Base-by-base conservation (phyloP, 2,113 vertebrate genomes). In the Irena cyanogastra region DNA sequence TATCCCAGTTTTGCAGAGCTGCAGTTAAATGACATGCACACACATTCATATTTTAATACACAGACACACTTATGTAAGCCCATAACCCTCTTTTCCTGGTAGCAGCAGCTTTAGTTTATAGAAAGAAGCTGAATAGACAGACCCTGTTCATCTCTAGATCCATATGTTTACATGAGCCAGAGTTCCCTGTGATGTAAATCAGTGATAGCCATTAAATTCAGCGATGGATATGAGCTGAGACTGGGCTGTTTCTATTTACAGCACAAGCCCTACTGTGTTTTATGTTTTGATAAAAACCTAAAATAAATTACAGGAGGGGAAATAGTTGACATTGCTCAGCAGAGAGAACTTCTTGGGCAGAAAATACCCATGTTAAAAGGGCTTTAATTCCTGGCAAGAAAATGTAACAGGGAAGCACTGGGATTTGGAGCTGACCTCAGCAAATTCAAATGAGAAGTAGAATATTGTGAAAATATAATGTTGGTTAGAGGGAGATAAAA, bases 281-380 rank as follows among this genome's bases (percentile, higher is more conserved):
- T 61, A 16, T 93, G 79, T 93, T 97, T 95, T 92, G 79, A 71
- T 93, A 92, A 93, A 71, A 92, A 64, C 80, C 37, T 84, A 60
- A 93, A 96, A 96, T 86, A 94, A 94, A 83, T 93, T 59, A 37
- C 1, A 22, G n/a, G 6, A 6, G 4, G n/a, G 22, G 4, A 10
- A 79, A 75, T 35, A 35, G 64, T 83, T 90, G 52, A 68, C 83
- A n/a, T 39, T 89, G 13, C 49, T 96, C 75, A 27, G 50, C 22
- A 39, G 13, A 88, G 65, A 53, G 76, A 68, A 37, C 33, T 90
- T 63, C 60, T 59, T 47, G 91, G 65, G 77, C 49, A 85, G 87
- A 92, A 96, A 89, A 82, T 45, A 35, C 18, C 23, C 10, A 7
- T 37, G 41, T 74, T 90, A 19, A 60, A 90, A 88, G 47, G 7